Base-by-base conservation (phyloP, 1,140 invertebrate species). In the Brachionus rotundiformis region DNA sequence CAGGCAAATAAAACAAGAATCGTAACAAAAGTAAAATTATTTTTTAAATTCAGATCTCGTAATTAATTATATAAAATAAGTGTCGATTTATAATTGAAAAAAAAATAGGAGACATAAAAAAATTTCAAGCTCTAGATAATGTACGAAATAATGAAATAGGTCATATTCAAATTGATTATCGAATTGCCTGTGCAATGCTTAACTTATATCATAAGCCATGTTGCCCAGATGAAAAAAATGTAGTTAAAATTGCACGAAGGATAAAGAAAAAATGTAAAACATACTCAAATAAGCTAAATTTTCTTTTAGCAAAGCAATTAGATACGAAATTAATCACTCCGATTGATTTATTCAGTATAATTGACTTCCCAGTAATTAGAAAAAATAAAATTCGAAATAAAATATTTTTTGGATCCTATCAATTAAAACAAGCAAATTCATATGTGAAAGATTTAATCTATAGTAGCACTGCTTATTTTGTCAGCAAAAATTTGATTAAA, bases 11-110 rank as follows among this genome's bases (percentile, higher is more conserved):
- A 61, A 61, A 61, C 59, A 61, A 19, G 59, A 19, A 23, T 61
- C 6, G 59, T 61, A 7, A 61, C 59, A 25, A 61, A 61, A 61
- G 59, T n/a, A n/a, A n/a, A 25, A 25, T 23, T 3, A 61, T 5
- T 25, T 5, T 61, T 7, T 4, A 49, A 25, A 2, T 61, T 61
- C 25, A 23, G 23, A 27, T 61, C 7, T 61, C 19, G 25, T 23
- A 19, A 61, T 4, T 25, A 23, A 23, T 25, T 61, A 23, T 19
- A 10, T 25, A 61, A 25, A 23, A 31, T 13, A 16, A 65, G 27
- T 65, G 61, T 31, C 61, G 61, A 4, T 65, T 65, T 65, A 65
- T 65, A 13, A 65, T 65, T 31, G 61, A 65, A 13, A 65, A 65
- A 31, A 11, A 65, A 33, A 31, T 65, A 31, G 61, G 61, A 13